Evolutionary conservation across 2,113 vertebrate genomes (phyloP), one percentile per base, ranked within the genome.

Genomic region (Gymnobelideus leadbeateri): DNA sequence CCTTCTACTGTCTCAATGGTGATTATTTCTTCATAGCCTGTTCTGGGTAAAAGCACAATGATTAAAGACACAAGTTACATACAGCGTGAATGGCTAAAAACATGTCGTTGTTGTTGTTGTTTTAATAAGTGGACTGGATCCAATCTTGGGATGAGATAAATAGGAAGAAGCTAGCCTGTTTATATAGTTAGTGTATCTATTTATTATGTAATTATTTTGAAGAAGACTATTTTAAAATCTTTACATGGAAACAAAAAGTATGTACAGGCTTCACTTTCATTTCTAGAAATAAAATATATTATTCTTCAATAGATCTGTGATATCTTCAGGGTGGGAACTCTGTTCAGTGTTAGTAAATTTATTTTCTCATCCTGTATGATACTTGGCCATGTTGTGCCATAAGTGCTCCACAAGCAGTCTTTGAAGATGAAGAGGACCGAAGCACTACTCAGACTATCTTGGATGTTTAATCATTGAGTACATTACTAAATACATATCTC

Each of bases 31-130:
- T 97, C 96, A 37, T 50, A 96, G 91, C 94, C 93, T n/a, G 89
- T 95, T 84, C 52, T 0, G 3, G 96, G 46, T 94, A 96, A 98
- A 98, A 97, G 0, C 54, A 93, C 93, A 95, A 37, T 94, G 98
- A 97, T 94, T 95, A 91, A 98, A 98, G 84, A 97, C 93, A 97
- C 5, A 52, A 96, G 96, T 91, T 98, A 97, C 51, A 97, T 98
- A 97, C 51, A 97, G 52, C 97, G 90, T 97, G 94, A 3, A 37
- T 97, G 84, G 84, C 24, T 31, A 92, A 98, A 98, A 97, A 97
- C 94, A 25, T 25, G 47, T 49, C 2, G 47, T 49, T 2, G 47
- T 49, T 49, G n/a, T 90, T 11, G 14, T 51, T 90, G 50, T 90
- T n/a, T 94, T 93, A 94, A 94, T 91, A 98, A 97, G 97, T 97